phyloP scores from a whole-genome alignment of 2,797 vertebrate species.

The Pseudomugil tenellus region DNA sequence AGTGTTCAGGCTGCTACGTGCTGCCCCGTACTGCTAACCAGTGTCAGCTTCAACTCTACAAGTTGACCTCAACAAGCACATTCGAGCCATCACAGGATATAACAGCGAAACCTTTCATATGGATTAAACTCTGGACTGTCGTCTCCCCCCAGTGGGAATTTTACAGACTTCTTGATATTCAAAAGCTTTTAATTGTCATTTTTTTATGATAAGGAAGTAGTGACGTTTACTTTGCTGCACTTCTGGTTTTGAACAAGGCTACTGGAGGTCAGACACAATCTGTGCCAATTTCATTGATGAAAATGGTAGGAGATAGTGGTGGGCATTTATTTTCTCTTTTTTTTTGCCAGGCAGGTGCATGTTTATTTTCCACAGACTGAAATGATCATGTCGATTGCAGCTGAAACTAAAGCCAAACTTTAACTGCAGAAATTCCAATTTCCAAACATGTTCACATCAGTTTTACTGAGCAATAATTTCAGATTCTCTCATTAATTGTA shows the following conservation, averaged over 20 bases:
- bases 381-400: slow-evolving; percentile 42
- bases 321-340: slow-evolving; percentile 16
- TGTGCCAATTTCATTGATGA: slow-evolving; percentile 53
- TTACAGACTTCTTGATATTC: slow-evolving; percentile 69
- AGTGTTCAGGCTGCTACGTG: slow-evolving; percentile 85
- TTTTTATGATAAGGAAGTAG: slow-evolving; percentile 53
- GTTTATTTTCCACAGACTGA: slow-evolving; percentile 27
- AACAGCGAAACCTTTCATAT: slow-evolving; percentile 11
- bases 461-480: slow-evolving; percentile 70
- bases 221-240: slow-evolving; percentile 61
- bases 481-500: slow-evolving; percentile 14
- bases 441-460: slow-evolving; percentile 20
- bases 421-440: slow-evolving; percentile 14
- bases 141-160: slow-evolving; percentile 53
- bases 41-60: slow-evolving; percentile 16
- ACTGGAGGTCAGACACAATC: slow-evolving; percentile 36
- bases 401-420: slow-evolving; percentile 54
- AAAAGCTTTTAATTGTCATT: slow-evolving; percentile 67
- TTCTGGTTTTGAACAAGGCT: slow-evolving; percentile 43
- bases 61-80: slow-evolving; percentile 12
- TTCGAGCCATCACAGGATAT: slow-evolving; percentile 31
- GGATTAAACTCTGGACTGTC: slow-evolving; percentile 27
- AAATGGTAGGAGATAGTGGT: slow-evolving; percentile 4
- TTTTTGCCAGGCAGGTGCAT: neutral
- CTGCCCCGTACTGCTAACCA: slow-evolving; percentile 69